Evolutionary conservation across 2,113 vertebrate species (phyloP).

Genomic region (Coturnix japonica): DNA sequence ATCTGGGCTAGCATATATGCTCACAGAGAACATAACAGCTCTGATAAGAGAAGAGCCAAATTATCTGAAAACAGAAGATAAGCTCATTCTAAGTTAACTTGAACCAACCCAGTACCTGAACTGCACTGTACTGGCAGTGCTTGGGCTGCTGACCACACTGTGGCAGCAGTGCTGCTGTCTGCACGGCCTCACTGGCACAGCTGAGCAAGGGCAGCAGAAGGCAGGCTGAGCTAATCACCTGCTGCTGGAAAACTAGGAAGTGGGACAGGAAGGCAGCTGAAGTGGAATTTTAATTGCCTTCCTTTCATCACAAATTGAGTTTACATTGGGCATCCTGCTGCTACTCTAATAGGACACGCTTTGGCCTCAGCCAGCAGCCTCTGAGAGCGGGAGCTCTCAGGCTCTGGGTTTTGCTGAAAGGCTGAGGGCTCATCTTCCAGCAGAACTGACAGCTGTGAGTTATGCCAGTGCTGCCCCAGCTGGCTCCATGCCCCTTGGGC

Average conservation of each 20-base stretch:
- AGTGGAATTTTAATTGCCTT: conserved; percentile 72
- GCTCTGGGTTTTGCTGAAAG: background rate
- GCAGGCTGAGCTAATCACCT: conserved; percentile 36
- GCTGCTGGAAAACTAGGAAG: conserved; percentile 50
- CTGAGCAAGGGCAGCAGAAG: conserved; percentile 5
- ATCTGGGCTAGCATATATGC: background rate
- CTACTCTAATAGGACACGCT: conserved; percentile 10
- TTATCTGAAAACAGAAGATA: background rate
- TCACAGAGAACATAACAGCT: background rate
- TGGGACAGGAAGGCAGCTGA: conserved; percentile 38
- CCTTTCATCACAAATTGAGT: conserved; percentile 50
- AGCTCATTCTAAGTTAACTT: background rate
- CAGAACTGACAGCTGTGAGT: background rate
- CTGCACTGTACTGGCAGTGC: rapidly evolving
- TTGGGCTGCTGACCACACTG: rapidly evolving
- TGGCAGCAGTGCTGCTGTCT: rapidly evolving
- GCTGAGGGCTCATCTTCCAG: background rate
- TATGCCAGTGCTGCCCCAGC: background rate
- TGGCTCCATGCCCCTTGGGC: background rate
- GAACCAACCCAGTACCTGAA: rapidly evolving
- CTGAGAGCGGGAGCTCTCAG: background rate
- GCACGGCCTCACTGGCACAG: background rate
- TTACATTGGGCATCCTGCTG: conserved; percentile 39
- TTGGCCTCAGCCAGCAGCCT: background rate
- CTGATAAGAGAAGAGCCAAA: background rate